phyloP scores from a whole-genome alignment of 2,888 invertebrate genomes.

The Latheticus oryzae region DNA sequence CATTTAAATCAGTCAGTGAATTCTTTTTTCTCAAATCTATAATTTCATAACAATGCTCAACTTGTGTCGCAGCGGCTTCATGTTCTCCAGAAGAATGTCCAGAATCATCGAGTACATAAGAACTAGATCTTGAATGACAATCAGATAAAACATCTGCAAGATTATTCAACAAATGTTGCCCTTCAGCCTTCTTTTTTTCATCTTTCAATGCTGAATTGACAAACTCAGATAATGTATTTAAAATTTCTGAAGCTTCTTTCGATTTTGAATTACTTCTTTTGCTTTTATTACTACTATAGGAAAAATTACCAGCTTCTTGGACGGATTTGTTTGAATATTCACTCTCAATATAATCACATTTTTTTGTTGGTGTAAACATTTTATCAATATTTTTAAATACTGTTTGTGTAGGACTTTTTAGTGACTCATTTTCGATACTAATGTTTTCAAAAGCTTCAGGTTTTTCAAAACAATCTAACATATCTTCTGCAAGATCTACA shows the following conservation, averaged over 20 bases:
- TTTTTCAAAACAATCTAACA: constrained; percentile 10
- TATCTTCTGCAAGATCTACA: neutral
- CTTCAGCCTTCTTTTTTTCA: constrained; percentile 45
- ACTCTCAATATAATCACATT: constrained; percentile 1
- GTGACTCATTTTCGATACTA: constrained; percentile 29
- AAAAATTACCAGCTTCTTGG: too few species aligned
- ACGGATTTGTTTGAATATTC: neutral
- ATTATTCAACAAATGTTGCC: constrained; percentile 41
- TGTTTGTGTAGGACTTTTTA: constrained; percentile 40
- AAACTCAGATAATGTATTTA: constrained; percentile 45
- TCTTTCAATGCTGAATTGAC: constrained; percentile 41
- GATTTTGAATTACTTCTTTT: constrained; percentile 30
- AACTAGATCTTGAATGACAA: constrained; percentile 10
- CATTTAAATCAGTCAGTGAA: neutral
- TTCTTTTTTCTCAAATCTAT: constrained; percentile 39
- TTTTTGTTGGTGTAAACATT: constrained; percentile 13
- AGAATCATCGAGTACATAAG: constrained; percentile 41
- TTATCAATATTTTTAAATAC: constrained; percentile 48
- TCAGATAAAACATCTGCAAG: constrained; percentile 23
- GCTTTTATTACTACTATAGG: neutral
- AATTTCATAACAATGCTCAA: constrained; percentile 29
- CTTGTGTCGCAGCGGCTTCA: constrained; percentile 26
- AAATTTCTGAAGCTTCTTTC: constrained; percentile 33
- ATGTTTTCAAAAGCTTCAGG: constrained; percentile 4
- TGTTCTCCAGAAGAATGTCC: constrained; percentile 45